Evolutionary conservation across 1,140 invertebrate genomes (phyloP).

Genomic region (Hypsibius dujardini): DNA sequence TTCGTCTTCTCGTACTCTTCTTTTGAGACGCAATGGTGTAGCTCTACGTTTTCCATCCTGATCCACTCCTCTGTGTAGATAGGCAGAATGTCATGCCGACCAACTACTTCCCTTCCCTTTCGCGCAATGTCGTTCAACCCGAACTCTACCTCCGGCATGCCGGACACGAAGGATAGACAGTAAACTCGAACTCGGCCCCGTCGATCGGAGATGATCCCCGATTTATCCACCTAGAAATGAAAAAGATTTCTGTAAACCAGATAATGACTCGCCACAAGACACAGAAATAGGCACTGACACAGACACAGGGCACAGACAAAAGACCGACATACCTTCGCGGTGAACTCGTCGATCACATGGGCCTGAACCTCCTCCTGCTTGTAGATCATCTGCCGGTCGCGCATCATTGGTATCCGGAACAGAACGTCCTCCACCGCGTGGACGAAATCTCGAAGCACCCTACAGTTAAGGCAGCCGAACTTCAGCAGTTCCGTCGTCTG

Average conservation of each 20-base stretch:
- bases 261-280: too few relatives aligned
- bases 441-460: conserved; percentile 78
- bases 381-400: conserved; percentile 75
- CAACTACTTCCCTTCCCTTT: conserved; percentile 95
- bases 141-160: conserved; percentile 82
- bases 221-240: conserved; percentile 46
- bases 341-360: conserved; percentile 85
- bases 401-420: conserved; percentile 58
- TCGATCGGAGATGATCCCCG: conserved; percentile 67
- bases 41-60: conserved; percentile 74
- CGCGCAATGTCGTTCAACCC: conserved; percentile 89
- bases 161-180: conserved; percentile 69
- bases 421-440: conserved; percentile 70
- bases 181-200: conserved; percentile 84
- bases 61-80: conserved; percentile 99
- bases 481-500: conserved; percentile 88
- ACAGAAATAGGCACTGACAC: too few relatives aligned
- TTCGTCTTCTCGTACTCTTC: conserved; percentile 74
- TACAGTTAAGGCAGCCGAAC: conserved; percentile 67
- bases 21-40: conserved; percentile 78
- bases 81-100: conserved; percentile 94
- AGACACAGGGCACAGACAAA: too few relatives aligned
- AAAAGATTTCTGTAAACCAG: too few relatives aligned
- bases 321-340: conserved; percentile 45
- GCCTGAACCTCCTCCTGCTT: conserved; percentile 96